Evolutionary conservation across 2,888 invertebrate species (phyloP).

Genomic region (Drosophila borealis): DNA sequence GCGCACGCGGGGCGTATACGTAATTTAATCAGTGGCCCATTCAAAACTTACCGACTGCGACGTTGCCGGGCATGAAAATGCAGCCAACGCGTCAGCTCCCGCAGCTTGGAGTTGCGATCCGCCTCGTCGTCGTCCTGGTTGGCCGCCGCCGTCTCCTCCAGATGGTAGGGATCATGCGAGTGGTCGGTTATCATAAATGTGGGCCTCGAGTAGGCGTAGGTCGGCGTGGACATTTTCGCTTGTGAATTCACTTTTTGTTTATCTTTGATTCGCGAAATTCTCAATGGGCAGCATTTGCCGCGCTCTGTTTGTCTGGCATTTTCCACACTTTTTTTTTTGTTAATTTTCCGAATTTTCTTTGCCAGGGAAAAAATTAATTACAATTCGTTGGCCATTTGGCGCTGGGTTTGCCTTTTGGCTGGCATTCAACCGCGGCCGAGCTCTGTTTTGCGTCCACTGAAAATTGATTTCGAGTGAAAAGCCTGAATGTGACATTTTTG

Average conservation of each 20-base stretch:
- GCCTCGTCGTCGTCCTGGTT: constrained; percentile 55
- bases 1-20: constrained; percentile 44
- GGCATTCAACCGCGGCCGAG: constrained; percentile 45
- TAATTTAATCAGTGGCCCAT: constrained; percentile 20
- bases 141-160: constrained; percentile 9
- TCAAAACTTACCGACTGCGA: constrained; percentile 68
- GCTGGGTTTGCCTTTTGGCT: background rate
- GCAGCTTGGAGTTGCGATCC: constrained; percentile 72
- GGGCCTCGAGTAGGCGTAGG: constrained; percentile 59
- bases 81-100: constrained; percentile 79
- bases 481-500: constrained; percentile 55
- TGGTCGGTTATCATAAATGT: constrained; percentile 70
- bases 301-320: constrained; percentile 27
- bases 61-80: constrained; percentile 69
- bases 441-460: constrained; percentile 25
- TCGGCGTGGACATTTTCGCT: constrained; percentile 57
- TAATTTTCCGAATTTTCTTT: constrained; percentile 32
- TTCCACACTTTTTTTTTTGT: constrained; percentile 10
- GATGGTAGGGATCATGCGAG: constrained; percentile 64
- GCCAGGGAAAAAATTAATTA: constrained; percentile 16
- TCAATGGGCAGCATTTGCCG: constrained; percentile 5
- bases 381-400: constrained; percentile 14
- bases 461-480: constrained; percentile 56
- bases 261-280: background rate
- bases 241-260: constrained; percentile 1